Conservation (phyloP, 2,113 vertebrate genomes). For the Vidua macroura region DNA sequence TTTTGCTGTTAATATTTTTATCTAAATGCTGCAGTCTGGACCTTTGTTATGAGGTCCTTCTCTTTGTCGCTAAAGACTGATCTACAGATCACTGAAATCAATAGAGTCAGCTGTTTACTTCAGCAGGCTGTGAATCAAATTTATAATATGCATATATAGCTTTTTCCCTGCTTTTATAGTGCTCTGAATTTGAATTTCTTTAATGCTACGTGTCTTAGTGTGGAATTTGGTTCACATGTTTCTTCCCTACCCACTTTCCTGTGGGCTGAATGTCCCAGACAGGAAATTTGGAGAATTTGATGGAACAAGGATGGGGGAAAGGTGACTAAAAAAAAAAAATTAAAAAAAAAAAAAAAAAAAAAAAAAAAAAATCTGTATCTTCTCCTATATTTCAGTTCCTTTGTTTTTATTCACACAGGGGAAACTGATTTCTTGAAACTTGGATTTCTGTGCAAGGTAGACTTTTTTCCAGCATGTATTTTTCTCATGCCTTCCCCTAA, state of each 20-base stretch:
- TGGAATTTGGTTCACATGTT: background rate
- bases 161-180: background rate
- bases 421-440: background rate
- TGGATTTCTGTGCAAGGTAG: background rate
- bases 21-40: conserved; percentile 69
- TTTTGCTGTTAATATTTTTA: conserved; percentile 78
- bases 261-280: background rate
- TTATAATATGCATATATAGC: background rate
- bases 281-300: background rate
- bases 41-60: background rate
- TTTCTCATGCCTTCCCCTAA: background rate
- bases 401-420: background rate
- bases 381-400: background rate
- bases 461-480: background rate
- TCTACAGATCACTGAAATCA: conserved; percentile 39
- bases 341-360: background rate
- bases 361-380: background rate
- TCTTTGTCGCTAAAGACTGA: background rate
- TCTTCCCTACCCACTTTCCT: background rate
- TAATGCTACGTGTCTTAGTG: background rate
- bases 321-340: background rate
- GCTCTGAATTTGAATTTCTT: background rate
- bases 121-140: conserved; percentile 2
- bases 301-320: background rate
- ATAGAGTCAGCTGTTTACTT: conserved; percentile 24